phyloP scores from a whole-genome alignment of 2,113 vertebrate genomes.

The Hydrolagus affinis region DNA sequence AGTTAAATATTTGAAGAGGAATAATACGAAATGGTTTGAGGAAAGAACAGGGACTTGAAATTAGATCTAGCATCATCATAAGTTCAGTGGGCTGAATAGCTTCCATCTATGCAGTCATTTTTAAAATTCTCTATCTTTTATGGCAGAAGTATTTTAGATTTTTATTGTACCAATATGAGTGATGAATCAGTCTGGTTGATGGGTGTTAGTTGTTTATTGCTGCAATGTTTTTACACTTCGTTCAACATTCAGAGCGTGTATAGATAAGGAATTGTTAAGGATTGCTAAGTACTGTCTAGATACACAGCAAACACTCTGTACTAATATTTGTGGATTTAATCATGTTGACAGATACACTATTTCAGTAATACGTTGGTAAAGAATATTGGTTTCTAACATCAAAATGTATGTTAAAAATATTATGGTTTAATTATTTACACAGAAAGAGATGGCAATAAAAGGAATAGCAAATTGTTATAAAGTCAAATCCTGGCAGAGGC shows the following conservation, averaged over 20 bases:
- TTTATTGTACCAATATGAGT: no score
- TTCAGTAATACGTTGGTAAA: background rate
- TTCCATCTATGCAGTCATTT: no score
- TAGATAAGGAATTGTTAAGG: background rate
- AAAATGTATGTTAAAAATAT: background rate
- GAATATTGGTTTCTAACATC: background rate
- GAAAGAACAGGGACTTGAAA: no score
- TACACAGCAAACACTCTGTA: background rate
- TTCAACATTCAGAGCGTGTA: constrained; percentile 4
- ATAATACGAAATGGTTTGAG: no score
- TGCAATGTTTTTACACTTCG: background rate
- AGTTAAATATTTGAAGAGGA: no score
- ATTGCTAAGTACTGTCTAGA: background rate
- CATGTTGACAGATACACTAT: background rate
- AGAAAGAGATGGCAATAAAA: background rate
- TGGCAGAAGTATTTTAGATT: no score
- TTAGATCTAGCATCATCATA: no score
- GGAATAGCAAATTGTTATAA: no score
- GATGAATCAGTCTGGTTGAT: background rate
- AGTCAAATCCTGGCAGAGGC: no score
- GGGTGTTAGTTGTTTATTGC: background rate
- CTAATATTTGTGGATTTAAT: background rate
- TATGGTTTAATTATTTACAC: background rate
- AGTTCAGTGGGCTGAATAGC: no score
- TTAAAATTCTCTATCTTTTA: no score